Evolutionary conservation across 1,140 invertebrate species (phyloP).

Genomic region (Neoseiulus cucumeris): DNA sequence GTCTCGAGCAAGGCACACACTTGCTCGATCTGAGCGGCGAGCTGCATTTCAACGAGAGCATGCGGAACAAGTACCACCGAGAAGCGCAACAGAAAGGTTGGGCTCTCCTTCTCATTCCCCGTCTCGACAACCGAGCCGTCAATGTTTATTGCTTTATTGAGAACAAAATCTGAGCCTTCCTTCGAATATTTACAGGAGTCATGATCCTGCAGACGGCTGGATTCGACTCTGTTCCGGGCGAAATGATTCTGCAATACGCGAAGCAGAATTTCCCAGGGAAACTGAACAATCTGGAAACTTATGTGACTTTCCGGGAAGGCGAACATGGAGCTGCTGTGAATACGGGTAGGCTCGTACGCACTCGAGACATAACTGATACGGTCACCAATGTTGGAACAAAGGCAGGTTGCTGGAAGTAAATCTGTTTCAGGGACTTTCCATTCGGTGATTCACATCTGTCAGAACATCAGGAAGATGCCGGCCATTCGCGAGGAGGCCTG

Average conservation of each 20-base stretch:
- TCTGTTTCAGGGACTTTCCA: too few relatives aligned
- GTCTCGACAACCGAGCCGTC: too few relatives aligned
- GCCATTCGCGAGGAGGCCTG: not conserved
- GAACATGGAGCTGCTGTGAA: not conserved
- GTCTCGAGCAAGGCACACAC: not conserved
- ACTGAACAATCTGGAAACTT: not conserved
- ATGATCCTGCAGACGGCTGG: not conserved
- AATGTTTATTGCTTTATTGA: not conserved
- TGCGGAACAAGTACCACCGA: not conserved
- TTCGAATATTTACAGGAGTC: not conserved
- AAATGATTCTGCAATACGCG: conserved; percentile 2
- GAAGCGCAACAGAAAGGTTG: not conserved
- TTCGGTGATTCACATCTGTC: too few relatives aligned
- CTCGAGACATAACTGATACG: not conserved
- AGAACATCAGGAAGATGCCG: not conserved
- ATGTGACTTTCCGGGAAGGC: not conserved
- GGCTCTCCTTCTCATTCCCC: too few relatives aligned
- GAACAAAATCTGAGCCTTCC: not conserved
- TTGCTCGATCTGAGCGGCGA: conserved; percentile 4
- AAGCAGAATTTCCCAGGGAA: not conserved
- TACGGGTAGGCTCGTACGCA: not conserved
- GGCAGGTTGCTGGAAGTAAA: too few relatives aligned
- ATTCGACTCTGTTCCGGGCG: not conserved
- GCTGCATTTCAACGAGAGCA: not conserved
- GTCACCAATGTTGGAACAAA: not conserved